These are phyloP conservation scores for Phaetusa simplex DNA, from an alignment of 2,113 vertebrate genomes.

Conservation along the genomic window DNA sequence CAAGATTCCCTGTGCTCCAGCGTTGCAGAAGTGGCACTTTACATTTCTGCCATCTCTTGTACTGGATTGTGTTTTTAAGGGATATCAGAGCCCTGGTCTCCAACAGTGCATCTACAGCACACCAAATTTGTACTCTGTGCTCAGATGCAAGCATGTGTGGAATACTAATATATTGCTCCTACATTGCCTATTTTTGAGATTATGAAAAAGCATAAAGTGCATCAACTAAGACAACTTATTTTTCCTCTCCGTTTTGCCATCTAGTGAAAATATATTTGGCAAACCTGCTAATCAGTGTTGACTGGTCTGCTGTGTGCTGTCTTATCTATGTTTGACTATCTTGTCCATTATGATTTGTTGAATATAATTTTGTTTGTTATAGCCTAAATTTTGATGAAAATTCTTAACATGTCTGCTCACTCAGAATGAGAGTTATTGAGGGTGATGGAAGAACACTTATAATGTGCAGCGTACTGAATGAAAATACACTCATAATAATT, in stretches of 20 bases:
- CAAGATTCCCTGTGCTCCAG: background rate
- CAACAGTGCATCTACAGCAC: background rate
- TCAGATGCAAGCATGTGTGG: background rate
- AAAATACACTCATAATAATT: slow-evolving; percentile 31
- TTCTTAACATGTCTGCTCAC: slow-evolving; percentile 26
- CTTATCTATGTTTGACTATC: slow-evolving; percentile 44
- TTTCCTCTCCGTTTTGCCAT: slow-evolving; percentile 5
- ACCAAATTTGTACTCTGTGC: background rate
- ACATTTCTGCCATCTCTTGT: background rate
- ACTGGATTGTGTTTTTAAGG: background rate
- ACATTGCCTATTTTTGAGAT: background rate
- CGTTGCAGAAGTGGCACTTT: background rate
- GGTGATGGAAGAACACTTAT: slow-evolving; percentile 2
- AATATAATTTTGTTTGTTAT: slow-evolving; percentile 45
- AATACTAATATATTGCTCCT: slow-evolving; percentile 2
- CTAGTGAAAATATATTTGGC: slow-evolving; percentile 18
- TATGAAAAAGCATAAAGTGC: background rate
- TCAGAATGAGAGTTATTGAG: slow-evolving; percentile 42
- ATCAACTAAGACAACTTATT: slow-evolving; percentile 15
- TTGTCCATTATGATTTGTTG: slow-evolving; percentile 35
- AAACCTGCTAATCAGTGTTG: slow-evolving; percentile 36
- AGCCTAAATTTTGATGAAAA: slow-evolving; percentile 20
- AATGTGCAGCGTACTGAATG: background rate
- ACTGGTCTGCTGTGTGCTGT: slow-evolving; percentile 31
- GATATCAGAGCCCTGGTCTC: background rate